phyloP scores from a whole-genome alignment of 2,113 vertebrate genomes.

The Vanacampus margaritifer region DNA sequence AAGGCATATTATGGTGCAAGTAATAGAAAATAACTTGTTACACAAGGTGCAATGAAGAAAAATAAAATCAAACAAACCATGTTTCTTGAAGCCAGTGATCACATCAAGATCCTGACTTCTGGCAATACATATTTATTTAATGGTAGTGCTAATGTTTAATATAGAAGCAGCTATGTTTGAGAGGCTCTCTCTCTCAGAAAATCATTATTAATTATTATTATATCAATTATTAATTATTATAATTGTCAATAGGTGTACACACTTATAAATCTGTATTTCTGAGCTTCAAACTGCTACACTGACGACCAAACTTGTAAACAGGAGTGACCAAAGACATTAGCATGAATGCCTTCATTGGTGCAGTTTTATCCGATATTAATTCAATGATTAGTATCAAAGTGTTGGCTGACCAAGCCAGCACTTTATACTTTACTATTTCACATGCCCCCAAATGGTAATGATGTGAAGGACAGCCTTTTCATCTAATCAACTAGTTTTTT shows the following conservation, averaged over 20 bases:
- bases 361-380: background rate
- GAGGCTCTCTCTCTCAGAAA: too few species aligned
- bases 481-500: background rate
- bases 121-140: constrained; percentile 31
- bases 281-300: too few species aligned
- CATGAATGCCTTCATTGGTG: background rate
- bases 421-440: background rate
- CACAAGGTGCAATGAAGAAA: too few species aligned
- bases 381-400: background rate
- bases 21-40: background rate
- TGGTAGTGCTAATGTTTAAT: background rate
- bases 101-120: constrained; percentile 49
- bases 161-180: too few species aligned
- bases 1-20: background rate
- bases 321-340: background rate
- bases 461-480: background rate
- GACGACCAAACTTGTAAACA: too few species aligned
- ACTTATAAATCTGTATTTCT: too few species aligned
- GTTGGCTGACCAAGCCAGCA: background rate
- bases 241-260: too few species aligned
- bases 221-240: too few species aligned
- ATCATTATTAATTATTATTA: too few species aligned
- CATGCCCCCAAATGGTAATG: background rate
- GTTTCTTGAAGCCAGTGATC: too few species aligned
- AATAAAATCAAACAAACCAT: too few species aligned